phyloP scores from a whole-genome alignment of 1,140 invertebrate genomes.

The Oryzaephilus surinamensis region DNA sequence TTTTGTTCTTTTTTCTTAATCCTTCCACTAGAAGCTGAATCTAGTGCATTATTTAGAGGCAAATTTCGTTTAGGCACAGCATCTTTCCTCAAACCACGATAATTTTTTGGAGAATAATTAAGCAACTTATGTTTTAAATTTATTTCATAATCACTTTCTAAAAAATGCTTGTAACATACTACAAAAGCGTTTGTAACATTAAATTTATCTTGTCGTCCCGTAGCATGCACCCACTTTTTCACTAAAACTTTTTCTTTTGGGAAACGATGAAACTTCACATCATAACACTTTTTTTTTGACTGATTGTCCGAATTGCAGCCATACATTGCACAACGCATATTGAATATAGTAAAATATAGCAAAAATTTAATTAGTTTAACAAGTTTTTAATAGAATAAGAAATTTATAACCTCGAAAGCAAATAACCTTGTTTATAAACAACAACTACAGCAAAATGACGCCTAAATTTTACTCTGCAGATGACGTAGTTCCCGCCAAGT shows the following conservation, averaged over 20 bases:
- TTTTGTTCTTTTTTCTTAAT: no score
- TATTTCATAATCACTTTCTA: constrained; percentile 6
- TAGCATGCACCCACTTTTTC: constrained; percentile 1
- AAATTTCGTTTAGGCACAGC: constrained; percentile 12
- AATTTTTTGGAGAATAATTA: constrained; percentile 10
- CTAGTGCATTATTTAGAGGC: no score
- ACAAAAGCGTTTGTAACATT: constrained; percentile 6
- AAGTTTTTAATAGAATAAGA: no score
- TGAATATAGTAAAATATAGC: no score
- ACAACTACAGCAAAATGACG: not conserved
- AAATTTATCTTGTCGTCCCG: constrained; percentile 6
- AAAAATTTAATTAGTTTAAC: no score
- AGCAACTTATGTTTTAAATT: constrained; percentile 12
- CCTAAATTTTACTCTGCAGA: not conserved
- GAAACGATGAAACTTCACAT: constrained; percentile 8
- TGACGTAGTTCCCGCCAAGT: not conserved
- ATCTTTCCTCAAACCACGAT: constrained; percentile 5
- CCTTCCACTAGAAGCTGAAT: no score
- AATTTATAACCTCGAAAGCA: no score
- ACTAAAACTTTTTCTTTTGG: constrained; percentile 5
- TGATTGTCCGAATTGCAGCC: constrained; percentile 12
- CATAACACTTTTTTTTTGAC: constrained; percentile 5
- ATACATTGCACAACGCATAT: constrained; percentile 13
- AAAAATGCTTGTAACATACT: constrained; percentile 10
- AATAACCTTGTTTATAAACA: no score